phyloP scores from a whole-genome alignment of 1,140 invertebrate species.

The Drosophila prosaltans region DNA sequence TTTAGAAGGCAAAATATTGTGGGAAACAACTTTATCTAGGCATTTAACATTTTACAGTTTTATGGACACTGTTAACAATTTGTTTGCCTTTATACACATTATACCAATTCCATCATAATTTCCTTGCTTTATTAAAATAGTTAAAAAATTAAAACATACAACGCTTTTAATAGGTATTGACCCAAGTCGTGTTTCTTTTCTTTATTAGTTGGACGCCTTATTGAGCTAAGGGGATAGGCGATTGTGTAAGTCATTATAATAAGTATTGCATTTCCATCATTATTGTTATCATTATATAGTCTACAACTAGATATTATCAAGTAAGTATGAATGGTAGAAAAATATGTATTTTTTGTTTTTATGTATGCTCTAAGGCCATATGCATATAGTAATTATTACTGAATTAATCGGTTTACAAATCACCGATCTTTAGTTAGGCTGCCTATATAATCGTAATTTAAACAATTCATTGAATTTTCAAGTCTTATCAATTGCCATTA shows the following conservation, averaged over 20 bases:
- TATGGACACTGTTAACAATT: no score
- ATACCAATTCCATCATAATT: no score
- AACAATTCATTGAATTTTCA: constrained; percentile 67
- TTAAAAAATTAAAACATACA: background rate
- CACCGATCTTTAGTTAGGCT: background rate
- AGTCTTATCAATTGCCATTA: constrained; percentile 77
- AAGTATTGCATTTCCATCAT: constrained; percentile 65
- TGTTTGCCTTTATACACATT: no score
- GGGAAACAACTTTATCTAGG: no score
- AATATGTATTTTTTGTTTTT: constrained; percentile 52
- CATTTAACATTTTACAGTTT: no score
- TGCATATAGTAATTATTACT: constrained; percentile 39
- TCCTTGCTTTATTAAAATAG: background rate
- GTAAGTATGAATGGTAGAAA: constrained; percentile 77
- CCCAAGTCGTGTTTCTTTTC: constrained; percentile 49
- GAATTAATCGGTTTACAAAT: constrained; percentile 19
- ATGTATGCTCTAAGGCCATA: constrained; percentile 68
- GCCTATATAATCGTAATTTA: constrained; percentile 26
- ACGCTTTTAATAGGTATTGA: constrained; percentile 20
- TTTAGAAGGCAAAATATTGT: no score
- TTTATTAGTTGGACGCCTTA: constrained; percentile 61
- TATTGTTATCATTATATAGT: constrained; percentile 41
- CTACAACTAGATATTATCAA: constrained; percentile 67
- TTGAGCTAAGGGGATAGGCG: constrained; percentile 52
- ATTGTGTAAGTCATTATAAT: constrained; percentile 61